Conservation (phyloP, 2,797 vertebrate genomes). For the Champsocephalus esox region DNA sequence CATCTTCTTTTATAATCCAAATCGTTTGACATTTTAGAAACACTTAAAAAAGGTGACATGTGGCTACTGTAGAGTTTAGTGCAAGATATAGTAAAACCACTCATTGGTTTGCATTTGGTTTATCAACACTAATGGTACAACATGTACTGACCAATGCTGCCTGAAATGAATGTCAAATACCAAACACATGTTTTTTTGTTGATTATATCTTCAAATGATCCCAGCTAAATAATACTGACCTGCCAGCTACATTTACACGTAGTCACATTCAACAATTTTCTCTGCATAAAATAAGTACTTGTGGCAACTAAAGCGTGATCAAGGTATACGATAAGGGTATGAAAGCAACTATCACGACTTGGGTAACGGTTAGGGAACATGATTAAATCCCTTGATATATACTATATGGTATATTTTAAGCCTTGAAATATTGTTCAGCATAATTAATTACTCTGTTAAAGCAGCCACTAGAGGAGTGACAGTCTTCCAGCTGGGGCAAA, state of each 20-base stretch:
- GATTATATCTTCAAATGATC: not conserved
- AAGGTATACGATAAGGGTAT: not conserved
- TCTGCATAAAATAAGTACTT: not conserved
- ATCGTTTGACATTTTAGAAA: no score
- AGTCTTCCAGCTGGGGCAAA: slow-evolving; percentile 30
- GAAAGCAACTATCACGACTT: not conserved
- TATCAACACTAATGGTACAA: not conserved
- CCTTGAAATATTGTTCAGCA: slow-evolving; percentile 10
- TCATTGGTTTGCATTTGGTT: no score
- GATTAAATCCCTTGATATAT: slow-evolving; percentile 5
- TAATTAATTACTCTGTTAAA: slow-evolving; percentile 36
- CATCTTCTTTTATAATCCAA: no score
- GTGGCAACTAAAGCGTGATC: not conserved
- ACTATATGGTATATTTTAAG: not conserved
- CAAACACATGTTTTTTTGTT: not conserved
- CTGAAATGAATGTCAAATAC: no score
- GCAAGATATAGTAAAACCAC: no score
- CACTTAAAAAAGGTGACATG: no score
- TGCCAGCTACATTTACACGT: not conserved
- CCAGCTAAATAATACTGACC: not conserved
- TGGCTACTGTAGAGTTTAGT: no score
- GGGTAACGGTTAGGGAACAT: not conserved
- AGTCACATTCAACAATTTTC: not conserved
- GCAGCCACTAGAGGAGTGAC: slow-evolving; percentile 27
- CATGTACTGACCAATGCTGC: not conserved